Evolutionary conservation across 2,888 invertebrate genomes (phyloP), one percentile per base, ranked within the genome.

Genomic region (Pachymerium ferrugineum): DNA sequence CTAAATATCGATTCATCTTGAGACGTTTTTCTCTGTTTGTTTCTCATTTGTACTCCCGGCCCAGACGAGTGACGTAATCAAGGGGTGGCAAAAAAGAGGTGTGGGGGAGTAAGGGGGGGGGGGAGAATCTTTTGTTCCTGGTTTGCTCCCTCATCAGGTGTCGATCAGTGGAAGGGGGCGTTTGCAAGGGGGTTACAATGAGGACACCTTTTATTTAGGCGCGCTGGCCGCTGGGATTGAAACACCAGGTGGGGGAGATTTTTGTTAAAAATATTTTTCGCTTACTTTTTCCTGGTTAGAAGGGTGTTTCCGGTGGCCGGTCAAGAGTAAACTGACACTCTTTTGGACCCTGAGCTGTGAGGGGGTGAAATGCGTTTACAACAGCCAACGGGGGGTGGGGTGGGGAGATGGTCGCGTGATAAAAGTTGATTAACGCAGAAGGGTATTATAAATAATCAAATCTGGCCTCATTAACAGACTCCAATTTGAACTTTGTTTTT

Each of bases 391-490:
- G 54, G 54, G 54, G 54, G 54, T 54, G 54, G 54, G 54, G 54
- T 54, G 25, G 54, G 54, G 54, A 54, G 54, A 54, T 54, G 54
- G 54, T 54, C 54, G 54, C 54, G 54, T 54, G 69, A 69, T 33
- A 33, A 31, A 47, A 42, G 42, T 54, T 42, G 31, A 72, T 47
- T 72, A 72, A 54, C 30, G 47, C 33, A 38, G 33, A 35, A 72
- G 72, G 72, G 72, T 42, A 35, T 72, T 72, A 54, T 47, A 72
- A 72, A 42, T 72, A 72, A 72, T 72, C 72, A 42, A 72, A 72
- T 72, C 72, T 42, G 54, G 72, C 54, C 72, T 72, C 72, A 72
- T 72, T 72, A 72, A 72, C 47, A 72, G 29, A 47, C 28, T 29
- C 47, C 42, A 54, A 47, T 38, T 72, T 42, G 54, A 72, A 72